A percentile compares a stretch with the other conserved stretches of the same genome.
Conservation (phyloP, 2,888 invertebrate species). For the Acronicta leporina region DNA sequence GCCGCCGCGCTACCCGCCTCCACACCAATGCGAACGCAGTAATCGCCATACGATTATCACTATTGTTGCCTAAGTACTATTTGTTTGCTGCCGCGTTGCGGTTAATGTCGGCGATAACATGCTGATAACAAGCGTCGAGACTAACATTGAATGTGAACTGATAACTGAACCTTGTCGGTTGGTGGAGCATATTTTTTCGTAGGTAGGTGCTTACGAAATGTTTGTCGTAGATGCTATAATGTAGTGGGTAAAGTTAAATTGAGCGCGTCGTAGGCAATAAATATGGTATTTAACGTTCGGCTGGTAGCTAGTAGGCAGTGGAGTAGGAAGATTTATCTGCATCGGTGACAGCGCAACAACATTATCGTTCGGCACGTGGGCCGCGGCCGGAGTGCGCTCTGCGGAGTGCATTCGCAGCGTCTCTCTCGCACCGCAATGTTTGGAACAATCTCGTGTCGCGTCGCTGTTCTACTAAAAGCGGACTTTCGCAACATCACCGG, state of each 20-base stretch:
- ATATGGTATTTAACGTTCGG: slow-evolving; percentile 66
- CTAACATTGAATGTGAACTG: slow-evolving; percentile 57
- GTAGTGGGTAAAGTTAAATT: slow-evolving; percentile 39
- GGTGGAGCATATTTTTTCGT: slow-evolving; percentile 35
- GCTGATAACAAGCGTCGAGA: slow-evolving; percentile 58
- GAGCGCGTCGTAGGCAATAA: slow-evolving; percentile 57
- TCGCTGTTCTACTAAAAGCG: slow-evolving; percentile 55
- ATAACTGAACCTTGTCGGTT: slow-evolving; percentile 48
- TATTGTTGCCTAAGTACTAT: slow-evolving; percentile 64
- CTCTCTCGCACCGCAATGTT: slow-evolving; percentile 64
- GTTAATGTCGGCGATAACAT: slow-evolving; percentile 65
- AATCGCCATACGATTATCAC: slow-evolving; percentile 74
- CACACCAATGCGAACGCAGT: slow-evolving; percentile 64
- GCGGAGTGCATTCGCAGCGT: slow-evolving; percentile 52
- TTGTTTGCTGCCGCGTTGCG: slow-evolving; percentile 64
- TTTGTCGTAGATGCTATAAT: slow-evolving; percentile 40
- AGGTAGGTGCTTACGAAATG: slow-evolving; percentile 29
- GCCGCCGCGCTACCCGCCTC: slow-evolving; percentile 74
- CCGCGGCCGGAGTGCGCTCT: slow-evolving; percentile 43
- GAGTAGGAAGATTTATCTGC: slow-evolving; percentile 67
- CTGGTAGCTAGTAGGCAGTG: slow-evolving; percentile 59
- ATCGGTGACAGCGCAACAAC: slow-evolving; percentile 71
- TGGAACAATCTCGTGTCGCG: slow-evolving; percentile 58
- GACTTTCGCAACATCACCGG: slow-evolving; percentile 60
- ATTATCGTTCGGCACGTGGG: slow-evolving; percentile 73